Base-by-base conservation (phyloP, 2,113 vertebrate genomes). In the Neofelis nebulosa region DNA sequence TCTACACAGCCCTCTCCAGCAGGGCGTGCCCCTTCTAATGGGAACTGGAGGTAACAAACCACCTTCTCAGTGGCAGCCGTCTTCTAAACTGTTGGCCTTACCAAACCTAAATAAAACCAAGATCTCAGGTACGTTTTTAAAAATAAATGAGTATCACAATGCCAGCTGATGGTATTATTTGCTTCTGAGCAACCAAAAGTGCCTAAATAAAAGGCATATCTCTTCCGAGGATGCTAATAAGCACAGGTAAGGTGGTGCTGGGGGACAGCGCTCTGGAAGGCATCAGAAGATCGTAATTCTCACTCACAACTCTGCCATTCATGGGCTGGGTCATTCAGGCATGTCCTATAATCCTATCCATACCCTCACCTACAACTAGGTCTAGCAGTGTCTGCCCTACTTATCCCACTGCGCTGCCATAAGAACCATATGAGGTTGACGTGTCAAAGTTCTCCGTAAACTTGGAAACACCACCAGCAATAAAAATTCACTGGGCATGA, bases 21-120 rank as follows among this genome's bases (percentile, higher is more conserved):
- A 33, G 12, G 69, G 68, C 13, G n/a, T 14, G 19, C 11, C 9
- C 61, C 13, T 38, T 57, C 73, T 76, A 31, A 21, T 48, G 83
- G n/a, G 19, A 61, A 79, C 48, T n/a, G 29, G 9, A 89, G 63
- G 55, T 55, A 33, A 73, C 52, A 73, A 74, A 15, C 55, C 65
- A 23, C 29, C 55, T 41, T 74, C 65, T 55, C 86, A 52, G 13
- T 19, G 31, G 41, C 55, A 52, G 18, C 73, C 5, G 5, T 33
- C 69, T 66, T 31, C 33, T 50, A 9, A 74, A 21, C 55, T 65
- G 78, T 33, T 84, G n/a, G 61, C 31, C 69, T 91, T 80, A 3
- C 31, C n/a, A n/a, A 84, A 36, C 27, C 38, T 38, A 48, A 91
- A 90, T 36, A 76, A 84, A 83, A 91, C 29, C 68, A 90, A 66